These are phyloP conservation scores for Caenorhabditis afra DNA, from an alignment of 2,888 invertebrate species.

Conservation along the genomic window DNA sequence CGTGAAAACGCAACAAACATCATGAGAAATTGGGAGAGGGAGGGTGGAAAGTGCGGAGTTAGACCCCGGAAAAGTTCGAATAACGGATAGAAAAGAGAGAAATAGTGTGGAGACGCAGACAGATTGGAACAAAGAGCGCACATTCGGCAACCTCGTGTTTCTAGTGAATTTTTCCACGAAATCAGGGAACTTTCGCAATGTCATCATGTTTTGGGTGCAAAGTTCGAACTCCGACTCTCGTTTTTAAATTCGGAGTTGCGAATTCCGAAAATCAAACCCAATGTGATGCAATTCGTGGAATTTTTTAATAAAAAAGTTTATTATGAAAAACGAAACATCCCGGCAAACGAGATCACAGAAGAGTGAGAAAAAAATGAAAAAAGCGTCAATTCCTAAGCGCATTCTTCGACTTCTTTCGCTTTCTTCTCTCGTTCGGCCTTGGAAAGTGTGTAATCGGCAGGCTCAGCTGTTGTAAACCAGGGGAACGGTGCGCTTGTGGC, in stretches of 20 bases:
- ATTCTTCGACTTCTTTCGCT: slow-evolving; percentile 33
- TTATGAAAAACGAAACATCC: slow-evolving; percentile 8
- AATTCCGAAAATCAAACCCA: too few species aligned
- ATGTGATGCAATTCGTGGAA: too few species aligned
- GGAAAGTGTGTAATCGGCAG: slow-evolving; percentile 45
- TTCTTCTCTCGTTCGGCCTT: slow-evolving; percentile 17
- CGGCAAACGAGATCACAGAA: slow-evolving; percentile 36
- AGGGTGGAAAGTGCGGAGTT: background rate
- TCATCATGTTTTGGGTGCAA: too few species aligned
- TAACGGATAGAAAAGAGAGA: slow-evolving; percentile 10
- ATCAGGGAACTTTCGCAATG: background rate
- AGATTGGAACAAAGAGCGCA: slow-evolving; percentile 4
- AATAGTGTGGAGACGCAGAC: slow-evolving; percentile 5
- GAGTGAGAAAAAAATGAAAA: slow-evolving; percentile 36
- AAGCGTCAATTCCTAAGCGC: slow-evolving; percentile 15
- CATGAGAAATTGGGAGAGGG: slow-evolving; percentile 30
- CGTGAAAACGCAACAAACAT: slow-evolving; percentile 46
- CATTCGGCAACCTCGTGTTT: slow-evolving; percentile 1
- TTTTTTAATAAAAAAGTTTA: background rate
- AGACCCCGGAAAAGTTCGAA: slow-evolving; percentile 9
- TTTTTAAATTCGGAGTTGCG: too few species aligned
- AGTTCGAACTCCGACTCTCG: too few species aligned
- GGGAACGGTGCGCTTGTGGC: slow-evolving; percentile 51
- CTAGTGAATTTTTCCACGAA: background rate
- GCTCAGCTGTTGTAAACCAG: slow-evolving; percentile 44